Evolutionary conservation across 2,888 invertebrate genomes (phyloP).

Genomic region (Agelastica alni): DNA sequence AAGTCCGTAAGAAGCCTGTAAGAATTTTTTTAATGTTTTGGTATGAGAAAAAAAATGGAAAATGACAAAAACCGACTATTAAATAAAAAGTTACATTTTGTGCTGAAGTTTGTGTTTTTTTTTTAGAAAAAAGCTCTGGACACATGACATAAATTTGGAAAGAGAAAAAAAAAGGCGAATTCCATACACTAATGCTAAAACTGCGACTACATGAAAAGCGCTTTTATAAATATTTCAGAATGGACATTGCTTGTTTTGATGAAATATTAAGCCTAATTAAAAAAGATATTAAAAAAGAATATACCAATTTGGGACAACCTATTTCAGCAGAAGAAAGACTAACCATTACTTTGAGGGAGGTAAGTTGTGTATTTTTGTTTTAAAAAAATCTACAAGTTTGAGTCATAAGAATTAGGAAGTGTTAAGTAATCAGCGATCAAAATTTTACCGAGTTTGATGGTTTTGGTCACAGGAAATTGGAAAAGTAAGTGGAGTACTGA

Average conservation of each 20-base stretch:
- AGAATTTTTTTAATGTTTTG: too few species aligned
- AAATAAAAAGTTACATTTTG: too few species aligned
- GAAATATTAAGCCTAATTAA: conserved; percentile 9
- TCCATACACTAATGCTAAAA: neutral
- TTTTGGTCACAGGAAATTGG: neutral
- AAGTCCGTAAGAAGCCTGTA: too few species aligned
- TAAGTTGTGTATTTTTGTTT: conserved; percentile 11
- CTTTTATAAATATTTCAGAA: conserved; percentile 16
- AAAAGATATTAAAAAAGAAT: too few species aligned
- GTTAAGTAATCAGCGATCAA: neutral
- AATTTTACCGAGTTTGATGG: neutral
- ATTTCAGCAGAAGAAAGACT: conserved; percentile 19
- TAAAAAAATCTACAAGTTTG: neutral
- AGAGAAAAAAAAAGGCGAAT: neutral
- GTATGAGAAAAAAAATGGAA: too few species aligned
- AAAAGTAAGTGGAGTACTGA: neutral
- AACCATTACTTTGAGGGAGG: too few species aligned
- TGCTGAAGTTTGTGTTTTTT: too few species aligned
- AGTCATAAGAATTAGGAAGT: neutral
- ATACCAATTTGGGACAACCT: conserved; percentile 17
- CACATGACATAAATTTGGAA: neutral
- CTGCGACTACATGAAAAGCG: neutral
- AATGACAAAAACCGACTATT: too few species aligned
- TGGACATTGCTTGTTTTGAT: conserved; percentile 13
- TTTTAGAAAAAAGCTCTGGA: too few species aligned